Base-by-base conservation (phyloP, 2,888 invertebrate genomes). In the Glaucopsyche alexis region DNA sequence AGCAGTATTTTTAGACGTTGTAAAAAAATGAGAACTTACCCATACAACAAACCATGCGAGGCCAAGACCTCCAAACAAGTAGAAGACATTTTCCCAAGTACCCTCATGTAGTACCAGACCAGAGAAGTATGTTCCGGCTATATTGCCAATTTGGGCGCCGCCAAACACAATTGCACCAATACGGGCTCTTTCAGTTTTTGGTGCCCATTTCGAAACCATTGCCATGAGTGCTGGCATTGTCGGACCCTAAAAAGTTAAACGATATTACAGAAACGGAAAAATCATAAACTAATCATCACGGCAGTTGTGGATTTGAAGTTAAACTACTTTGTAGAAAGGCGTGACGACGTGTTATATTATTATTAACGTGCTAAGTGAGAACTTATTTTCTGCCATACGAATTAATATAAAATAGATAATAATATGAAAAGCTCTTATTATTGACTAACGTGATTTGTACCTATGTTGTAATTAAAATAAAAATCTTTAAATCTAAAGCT, bases 81-180 rank as follows among this genome's bases (percentile, higher is more conserved):
- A 95, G 80, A 94, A 95, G 0, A 94, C 94, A 67, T 93, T 85
- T 29, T 94, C 93, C 94, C 94, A 94, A 65, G 85, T 88, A 1
- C 91, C 91, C 60, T 87, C 83, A 66, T 91, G 85, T 85, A 94
- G 90, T 11, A 94, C 88, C 0, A 93, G 81, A 0, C 94, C 94
- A 1, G 94, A 94, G 69, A 94, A 78, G 75, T 89, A 90, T 0
- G 90, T 87, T 4, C 90, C 90, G 7, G 89, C 90, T 47, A 90
- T 79, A 60, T 79, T 79, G 5, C 79, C 79, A 16, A 79, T 79
- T 73, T 79, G 79, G 6, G 79, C 77, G 8, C 79, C 80, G 70
- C 80, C 96, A 80, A 96, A 96, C 0, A 97, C 96, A 52, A 97
- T 83, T 0, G 97, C 95, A 0, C 94, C 94, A 19, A 95, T 85